A percentile compares a stretch with the other conserved stretches of the same genome.
These are phyloP conservation scores for Chrysopa pallens DNA, from an alignment of 1,140 invertebrate genomes.

Conservation along the genomic window DNA sequence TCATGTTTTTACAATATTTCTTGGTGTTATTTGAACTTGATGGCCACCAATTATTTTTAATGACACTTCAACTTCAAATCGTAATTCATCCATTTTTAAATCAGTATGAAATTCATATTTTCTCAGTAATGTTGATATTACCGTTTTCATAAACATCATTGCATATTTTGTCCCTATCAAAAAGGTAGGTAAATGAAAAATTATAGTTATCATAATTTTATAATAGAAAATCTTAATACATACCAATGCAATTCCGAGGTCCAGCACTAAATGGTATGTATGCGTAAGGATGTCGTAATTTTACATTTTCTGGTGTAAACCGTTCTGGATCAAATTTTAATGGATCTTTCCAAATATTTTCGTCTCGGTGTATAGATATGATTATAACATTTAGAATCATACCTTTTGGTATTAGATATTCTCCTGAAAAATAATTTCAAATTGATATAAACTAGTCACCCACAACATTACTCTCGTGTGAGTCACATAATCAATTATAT, in stretches of 20 bases:
- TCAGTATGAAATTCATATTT: conserved; percentile 24
- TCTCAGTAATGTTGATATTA: conserved; percentile 43
- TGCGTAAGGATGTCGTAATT: conserved; percentile 28
- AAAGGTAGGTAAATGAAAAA: background rate
- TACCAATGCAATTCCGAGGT: conserved; percentile 53
- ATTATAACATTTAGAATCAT: conserved; percentile 28
- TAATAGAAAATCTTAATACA: background rate
- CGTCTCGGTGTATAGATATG: conserved; percentile 44
- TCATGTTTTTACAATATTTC: no score
- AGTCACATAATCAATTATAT: no score
- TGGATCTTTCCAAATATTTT: conserved; percentile 47
- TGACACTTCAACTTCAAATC: no score
- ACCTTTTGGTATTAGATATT: conserved; percentile 27
- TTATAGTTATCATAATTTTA: background rate
- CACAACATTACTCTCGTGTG: no score
- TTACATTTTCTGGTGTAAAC: conserved; percentile 36
- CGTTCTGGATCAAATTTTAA: conserved; percentile 56
- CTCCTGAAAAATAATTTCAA: conserved; percentile 18
- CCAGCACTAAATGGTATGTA: conserved; percentile 61
- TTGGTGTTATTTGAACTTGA: no score
- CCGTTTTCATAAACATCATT: conserved; percentile 47
- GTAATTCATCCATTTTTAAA: no score
- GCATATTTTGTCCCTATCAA: conserved; percentile 50
- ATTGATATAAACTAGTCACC: no score
- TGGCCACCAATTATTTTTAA: no score